A percentile compares a stretch with the other conserved stretches of the same genome.
phyloP scores from a whole-genome alignment of 2,797 vertebrate species.

The Danio choprae region DNA sequence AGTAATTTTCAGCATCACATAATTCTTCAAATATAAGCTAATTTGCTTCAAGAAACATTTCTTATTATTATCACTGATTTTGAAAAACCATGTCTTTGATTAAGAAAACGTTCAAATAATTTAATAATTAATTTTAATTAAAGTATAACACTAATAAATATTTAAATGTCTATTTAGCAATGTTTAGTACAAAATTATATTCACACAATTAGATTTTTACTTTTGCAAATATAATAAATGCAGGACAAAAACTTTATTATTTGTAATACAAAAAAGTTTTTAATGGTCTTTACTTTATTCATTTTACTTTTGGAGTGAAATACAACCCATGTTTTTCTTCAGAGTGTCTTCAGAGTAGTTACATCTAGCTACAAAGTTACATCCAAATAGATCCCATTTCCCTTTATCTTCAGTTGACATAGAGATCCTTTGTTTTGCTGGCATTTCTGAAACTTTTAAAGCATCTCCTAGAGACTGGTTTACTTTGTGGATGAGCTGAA shows the following conservation, averaged over 20 bases:
- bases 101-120: no score
- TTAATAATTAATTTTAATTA: no score
- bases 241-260: no score
- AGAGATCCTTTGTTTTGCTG: constrained; percentile 26
- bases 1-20: background rate
- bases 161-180: no score
- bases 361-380: background rate
- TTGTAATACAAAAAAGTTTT: background rate
- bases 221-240: background rate
- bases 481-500: background rate
- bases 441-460: constrained; percentile 12
- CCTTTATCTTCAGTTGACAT: constrained; percentile 18
- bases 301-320: background rate
- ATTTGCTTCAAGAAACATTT: background rate
- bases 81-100: background rate
- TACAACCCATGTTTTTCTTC: background rate
- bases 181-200: no score
- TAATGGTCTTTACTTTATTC: background rate
- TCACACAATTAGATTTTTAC: background rate
- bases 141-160: no score
- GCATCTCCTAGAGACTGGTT: constrained; percentile 21
- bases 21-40: background rate
- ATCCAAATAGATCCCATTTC: constrained; percentile 27
- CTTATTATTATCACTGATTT: background rate
- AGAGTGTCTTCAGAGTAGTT: background rate